Evolutionary conservation across 2,113 vertebrate species (phyloP), one percentile per base, ranked within the genome.

Genomic region (Dipodomys stephensi): DNA sequence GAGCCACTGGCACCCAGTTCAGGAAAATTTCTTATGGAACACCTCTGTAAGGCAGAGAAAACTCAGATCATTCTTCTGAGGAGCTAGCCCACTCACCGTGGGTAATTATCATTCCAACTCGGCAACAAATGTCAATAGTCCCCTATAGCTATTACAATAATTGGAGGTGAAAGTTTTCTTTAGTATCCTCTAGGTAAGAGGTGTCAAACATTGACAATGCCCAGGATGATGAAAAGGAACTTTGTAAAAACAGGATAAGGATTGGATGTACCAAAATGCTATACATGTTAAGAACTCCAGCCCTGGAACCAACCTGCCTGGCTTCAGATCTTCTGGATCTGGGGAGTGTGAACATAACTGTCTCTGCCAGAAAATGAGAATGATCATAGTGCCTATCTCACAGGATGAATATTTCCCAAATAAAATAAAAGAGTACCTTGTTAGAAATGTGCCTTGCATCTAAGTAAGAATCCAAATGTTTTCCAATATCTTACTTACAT

Each of bases 391-490:
- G 65, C 16, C 27, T 79, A 46, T 25, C 8, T 91, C 23, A 23
- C 2, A 69, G 71, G 25, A 10, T 6, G 12, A 49, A 49, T n/a
- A 83, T 49, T 73, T 84, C 9, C n/a, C 92, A n/a, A 46, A 88
- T 82, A 87, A 64, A 88, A 82, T 84, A 19, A 92, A 93, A 81
- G 68, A 39, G 67, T 69, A 76, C 16, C 71, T 19, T 35, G 65
- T 7, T 83, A 76, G 84, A 87, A 80, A 90, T 83, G 46, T 68
- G 30, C 8, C 76, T 82, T 6, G 16, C 46, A 88, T 88, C 84
- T 94, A 81, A 82, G 18, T 74, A 83, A 68, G 6, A 96, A 87
- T 67, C 35, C 64, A 87, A 87, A 83, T 95, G 46, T 74, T 72
- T 88, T 85, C 12, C n/a, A 81, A 49, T 18, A 20, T 25, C 62